A percentile compares a stretch with the other conserved stretches of the same genome.
phyloP scores from a whole-genome alignment of 2,888 invertebrate genomes.

The Cerastis rubricosa region DNA sequence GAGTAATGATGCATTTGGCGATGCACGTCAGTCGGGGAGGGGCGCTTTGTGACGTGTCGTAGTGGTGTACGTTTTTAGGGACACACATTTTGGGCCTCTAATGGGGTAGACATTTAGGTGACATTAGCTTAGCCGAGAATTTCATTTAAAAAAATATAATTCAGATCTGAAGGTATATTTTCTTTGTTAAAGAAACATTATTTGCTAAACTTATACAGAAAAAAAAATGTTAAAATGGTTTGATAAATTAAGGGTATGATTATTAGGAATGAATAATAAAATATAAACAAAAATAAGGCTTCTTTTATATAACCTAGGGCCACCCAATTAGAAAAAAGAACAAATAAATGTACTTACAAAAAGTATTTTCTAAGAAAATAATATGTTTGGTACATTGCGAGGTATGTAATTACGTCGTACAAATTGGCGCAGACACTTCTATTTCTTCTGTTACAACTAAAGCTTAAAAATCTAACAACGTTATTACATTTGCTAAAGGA shows the following conservation, averaged over 20 bases:
- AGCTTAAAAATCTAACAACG: slow-evolving; percentile 57
- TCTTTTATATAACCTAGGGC: not conserved
- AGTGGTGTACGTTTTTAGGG: slow-evolving; percentile 63
- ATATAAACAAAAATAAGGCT: not conserved
- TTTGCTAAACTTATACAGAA: not conserved
- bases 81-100: slow-evolving; percentile 54
- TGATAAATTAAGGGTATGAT: not conserved
- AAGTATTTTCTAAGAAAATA: slow-evolving; percentile 7
- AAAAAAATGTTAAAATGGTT: not conserved
- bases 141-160: slow-evolving; percentile 27
- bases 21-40: slow-evolving; percentile 72
- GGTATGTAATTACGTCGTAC: slow-evolving; percentile 31
- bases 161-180: not conserved
- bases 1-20: slow-evolving; percentile 82
- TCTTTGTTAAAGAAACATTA: not conserved
- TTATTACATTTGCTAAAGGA: slow-evolving; percentile 60
- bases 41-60: slow-evolving; percentile 66
- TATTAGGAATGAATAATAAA: not conserved
- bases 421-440: slow-evolving; percentile 27
- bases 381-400: slow-evolving; percentile 22
- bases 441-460: slow-evolving; percentile 51
- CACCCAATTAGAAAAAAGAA: slow-evolving; percentile 22
- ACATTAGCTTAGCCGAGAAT: slow-evolving; percentile 39
- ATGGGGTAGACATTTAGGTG: slow-evolving; percentile 64
- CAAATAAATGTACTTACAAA: slow-evolving; percentile 19